Evolutionary conservation across 2,797 vertebrate genomes (phyloP), one percentile per base, ranked within the genome.

Genomic region (Sitta carolinensis): DNA sequence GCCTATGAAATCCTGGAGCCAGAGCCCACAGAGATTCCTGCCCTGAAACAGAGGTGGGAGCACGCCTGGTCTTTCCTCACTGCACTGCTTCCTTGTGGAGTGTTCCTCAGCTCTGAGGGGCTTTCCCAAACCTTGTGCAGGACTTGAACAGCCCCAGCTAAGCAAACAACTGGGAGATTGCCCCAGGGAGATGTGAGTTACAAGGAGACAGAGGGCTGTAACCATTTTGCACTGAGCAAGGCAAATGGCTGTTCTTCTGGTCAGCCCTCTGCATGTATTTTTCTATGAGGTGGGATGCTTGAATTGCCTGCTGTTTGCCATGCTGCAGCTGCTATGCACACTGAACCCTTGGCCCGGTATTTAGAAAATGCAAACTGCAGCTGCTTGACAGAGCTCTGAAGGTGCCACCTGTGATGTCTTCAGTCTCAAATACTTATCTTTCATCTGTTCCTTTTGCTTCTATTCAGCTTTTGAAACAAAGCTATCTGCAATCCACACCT

Each of bases 1-100:
- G 98, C 99, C 67, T 98, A 98, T 70, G 99, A 99, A 87, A 98
- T 99, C 94, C 98, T 99, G 89, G 99, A 99, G 94, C 99, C 99
- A 2, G 99, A 99, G 90, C 99, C 99, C 26, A 92, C 98, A 9
- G 99, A 99, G 97, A 99, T 99, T 94, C 99, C 99, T 59, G 98
- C 98, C 42, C 98, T 99, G 87, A 99, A 98, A 95, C 99, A 99
- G 97, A 99, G 99, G 99, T 99, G 84, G 85, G 98, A 89, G 72
- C 0, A 0, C 0, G 1, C 42, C n/a, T 36, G 73, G 18, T 64
- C 83, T 72, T 92, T 87, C 66, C 23, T 68, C 36, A 2, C 34
- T 50, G 69, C 4, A 5, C 48, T 51, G n/a, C 79, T 95, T 92
- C 74, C 54, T 62, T 74, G 27, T 57, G 77, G 13, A 11, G 26